Evolutionary conservation across 2,888 invertebrate genomes (phyloP), one percentile per base, ranked within the genome.

Genomic region (Camptogramma bilineatum): DNA sequence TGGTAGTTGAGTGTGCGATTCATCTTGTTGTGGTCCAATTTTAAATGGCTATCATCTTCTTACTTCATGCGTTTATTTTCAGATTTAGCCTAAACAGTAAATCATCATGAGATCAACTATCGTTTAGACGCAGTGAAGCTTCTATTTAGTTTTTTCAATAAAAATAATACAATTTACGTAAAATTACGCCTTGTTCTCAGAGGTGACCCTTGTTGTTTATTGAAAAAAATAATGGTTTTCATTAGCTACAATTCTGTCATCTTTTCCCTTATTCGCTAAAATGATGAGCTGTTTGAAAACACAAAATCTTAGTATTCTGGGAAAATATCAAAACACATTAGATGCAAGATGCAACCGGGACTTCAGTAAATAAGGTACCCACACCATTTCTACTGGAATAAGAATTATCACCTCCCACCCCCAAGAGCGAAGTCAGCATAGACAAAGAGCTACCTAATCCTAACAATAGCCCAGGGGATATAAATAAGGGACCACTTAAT

Each of bases 401-500:
- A 58, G 62, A 70, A 62, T 66, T 68, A 68, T 70, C 55, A 46
- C 63, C 53, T 62, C 64, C 58, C 77, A 72, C 74, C 69, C 72
- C 56, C 54, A 56, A 76, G 73, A 80, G 88, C 85, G 71, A 78
- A 85, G 82, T 90, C 89, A 88, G 85, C 87, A 75, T 76, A 87
- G 87, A 90, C 87, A 90, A 87, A 87, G 83, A 83, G 81, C 85
- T 83, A 81, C 81, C 85, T 87, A 86, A 87, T 87, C 81, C 82
- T 83, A 84, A 88, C 87, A 89, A 90, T 83, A 80, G 84, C 85
- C 85, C 77, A 74, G 84, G 87, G 85, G 88, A 86, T 86, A 88
- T 90, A 90, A 90, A 88, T 88, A 90, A 86, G 81, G 82, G 84
- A 84, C 83, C 88, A 86, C 88, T 90, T 90, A 90, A 90, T 90